Conservation (phyloP, 2,113 vertebrate species). For the Drymodes brunneopygia region DNA sequence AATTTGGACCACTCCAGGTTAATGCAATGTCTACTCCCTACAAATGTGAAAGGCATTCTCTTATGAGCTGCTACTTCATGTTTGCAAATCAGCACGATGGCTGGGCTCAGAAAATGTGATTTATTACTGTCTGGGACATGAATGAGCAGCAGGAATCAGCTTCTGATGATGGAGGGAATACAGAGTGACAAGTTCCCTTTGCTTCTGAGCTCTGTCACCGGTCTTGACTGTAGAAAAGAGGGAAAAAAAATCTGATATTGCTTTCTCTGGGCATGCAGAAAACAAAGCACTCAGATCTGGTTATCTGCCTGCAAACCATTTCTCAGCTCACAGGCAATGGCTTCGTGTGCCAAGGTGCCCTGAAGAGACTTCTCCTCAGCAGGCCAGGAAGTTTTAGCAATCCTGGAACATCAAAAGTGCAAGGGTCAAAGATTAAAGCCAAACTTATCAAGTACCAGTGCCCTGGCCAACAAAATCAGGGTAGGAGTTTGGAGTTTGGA, state of each 20-base stretch:
- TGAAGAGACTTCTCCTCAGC: not conserved
- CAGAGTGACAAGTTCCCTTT: not conserved
- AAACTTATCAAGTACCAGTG: not conserved
- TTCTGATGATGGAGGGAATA: not conserved
- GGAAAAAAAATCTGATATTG: not conserved
- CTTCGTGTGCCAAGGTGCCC: rapidly evolving
- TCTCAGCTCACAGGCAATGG: not conserved
- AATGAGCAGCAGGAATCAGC: not conserved
- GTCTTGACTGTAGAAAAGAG: not conserved
- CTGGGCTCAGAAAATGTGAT: not conserved
- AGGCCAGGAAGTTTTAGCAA: not conserved
- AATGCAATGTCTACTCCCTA: not conserved
- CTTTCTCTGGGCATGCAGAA: not conserved
- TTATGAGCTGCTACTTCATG: not conserved
- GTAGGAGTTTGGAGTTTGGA: not conserved
- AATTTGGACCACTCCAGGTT: not conserved
- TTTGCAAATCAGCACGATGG: not conserved
- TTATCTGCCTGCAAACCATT: not conserved
- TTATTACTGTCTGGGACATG: constrained; percentile 10
- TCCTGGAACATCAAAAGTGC: not conserved
- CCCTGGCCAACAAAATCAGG: not conserved
- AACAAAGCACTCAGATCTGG: not conserved
- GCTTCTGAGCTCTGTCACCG: not conserved
- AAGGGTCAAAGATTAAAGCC: not conserved
- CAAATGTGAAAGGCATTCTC: not conserved